Base-by-base conservation (phyloP, 2,888 invertebrate genomes). In the Caenorhabditis sp. region DNA sequence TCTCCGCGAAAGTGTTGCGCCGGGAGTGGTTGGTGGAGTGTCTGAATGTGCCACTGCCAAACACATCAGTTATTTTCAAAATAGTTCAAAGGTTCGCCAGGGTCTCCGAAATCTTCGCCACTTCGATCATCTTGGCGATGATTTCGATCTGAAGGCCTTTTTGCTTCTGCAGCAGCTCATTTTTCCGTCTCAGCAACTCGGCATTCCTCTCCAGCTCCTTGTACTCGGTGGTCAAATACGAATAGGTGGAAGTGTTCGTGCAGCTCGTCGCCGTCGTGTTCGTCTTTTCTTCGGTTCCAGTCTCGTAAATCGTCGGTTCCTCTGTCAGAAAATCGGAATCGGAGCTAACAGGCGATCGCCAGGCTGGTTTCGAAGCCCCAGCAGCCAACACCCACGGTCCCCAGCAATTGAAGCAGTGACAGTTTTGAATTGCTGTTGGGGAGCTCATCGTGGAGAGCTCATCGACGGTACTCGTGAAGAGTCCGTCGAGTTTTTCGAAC, bases 361-460 rank as follows among this genome's bases (percentile, higher is more conserved):
- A 68, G 8, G 16, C 4, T 4, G 8, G 5, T 6, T 10, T 38
- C 2, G 38, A 38, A 38, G 6, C 7, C 31, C 31, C 12, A 38
- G 38, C 6, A 38, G 68, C 22, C 7, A 24, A n/a, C 14, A 38
- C 38, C 16, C 26, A 12, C 0, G 69, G 38, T n/a, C 54, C 56
- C 56, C 56, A 69, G 26, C 69, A 69, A 31, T 69, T 56, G 56
- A 69, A 69, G 14, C 69, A 69, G 16, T 35, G 35, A 26, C 69
- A 69, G 22, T 35, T 35, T 8, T 19, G 16, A 38, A 31, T 14
- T 24, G 68, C 38, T 28, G 10, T 31, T 31, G 31, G 7, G 6
- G 28, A 3, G 54, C n/a, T n/a, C n/a, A n/a, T n/a, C n/a, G 68
- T 2, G 31, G n/a, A 26, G 19, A n/a, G n/a, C n/a, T n/a, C n/a